These are phyloP conservation scores for Alouatta caraya DNA, from an alignment of 2,797 vertebrate genomes.

Conservation along the genomic window DNA sequence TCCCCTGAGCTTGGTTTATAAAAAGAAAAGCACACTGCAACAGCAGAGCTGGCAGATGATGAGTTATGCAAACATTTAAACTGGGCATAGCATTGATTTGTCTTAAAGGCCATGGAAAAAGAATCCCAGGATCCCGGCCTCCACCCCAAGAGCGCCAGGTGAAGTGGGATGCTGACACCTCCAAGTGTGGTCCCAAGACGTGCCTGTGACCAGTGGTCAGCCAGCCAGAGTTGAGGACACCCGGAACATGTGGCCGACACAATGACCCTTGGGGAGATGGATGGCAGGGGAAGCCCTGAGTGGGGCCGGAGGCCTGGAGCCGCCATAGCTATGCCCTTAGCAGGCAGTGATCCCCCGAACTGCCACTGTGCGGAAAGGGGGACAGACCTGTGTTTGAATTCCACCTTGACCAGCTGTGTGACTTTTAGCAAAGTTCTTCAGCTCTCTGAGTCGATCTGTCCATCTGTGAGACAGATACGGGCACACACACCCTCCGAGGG, in stretches of 20 bases:
- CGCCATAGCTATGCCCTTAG: background rate
- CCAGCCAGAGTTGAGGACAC: background rate
- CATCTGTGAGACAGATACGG: background rate
- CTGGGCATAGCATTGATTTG: background rate
- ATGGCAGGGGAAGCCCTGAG: background rate
- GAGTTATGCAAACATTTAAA: slow-evolving; percentile 29
- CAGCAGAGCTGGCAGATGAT: slow-evolving; percentile 47
- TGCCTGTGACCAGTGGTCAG: background rate
- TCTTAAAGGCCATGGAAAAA: background rate
- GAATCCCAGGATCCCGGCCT: background rate
- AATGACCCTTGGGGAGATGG: background rate
- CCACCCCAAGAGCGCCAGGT: background rate
- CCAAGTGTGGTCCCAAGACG: accelerated
- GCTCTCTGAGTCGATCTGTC: background rate
- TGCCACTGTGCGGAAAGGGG: background rate
- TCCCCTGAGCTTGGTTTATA: background rate
- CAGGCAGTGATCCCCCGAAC: background rate
- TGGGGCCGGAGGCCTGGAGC: background rate
- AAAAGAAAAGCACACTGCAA: slow-evolving; percentile 61
- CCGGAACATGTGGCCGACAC: accelerated
- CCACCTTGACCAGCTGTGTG: background rate
- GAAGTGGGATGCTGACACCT: background rate
- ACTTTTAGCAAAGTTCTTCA: background rate
- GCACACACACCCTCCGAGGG: too few species aligned
- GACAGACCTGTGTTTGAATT: background rate